phyloP scores from a whole-genome alignment of 2,113 vertebrate genomes.

The Macrotus californicus region DNA sequence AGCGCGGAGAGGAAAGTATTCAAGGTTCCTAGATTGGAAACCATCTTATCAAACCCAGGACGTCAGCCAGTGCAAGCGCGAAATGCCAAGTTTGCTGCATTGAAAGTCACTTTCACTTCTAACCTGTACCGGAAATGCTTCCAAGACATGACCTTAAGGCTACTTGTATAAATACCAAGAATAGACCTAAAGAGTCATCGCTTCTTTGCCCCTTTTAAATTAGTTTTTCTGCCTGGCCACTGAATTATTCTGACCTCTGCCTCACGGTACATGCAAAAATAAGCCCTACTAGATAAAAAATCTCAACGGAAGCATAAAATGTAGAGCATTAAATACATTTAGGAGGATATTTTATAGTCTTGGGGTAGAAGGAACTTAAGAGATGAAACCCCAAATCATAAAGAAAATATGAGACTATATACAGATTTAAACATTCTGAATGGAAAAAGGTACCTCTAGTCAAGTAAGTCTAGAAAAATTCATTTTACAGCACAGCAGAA shows the following conservation, averaged over 20 bases:
- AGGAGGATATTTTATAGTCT: neutral
- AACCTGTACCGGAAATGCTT: neutral
- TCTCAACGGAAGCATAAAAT: neutral
- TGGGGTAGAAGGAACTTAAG: neutral
- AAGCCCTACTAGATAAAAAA: neutral
- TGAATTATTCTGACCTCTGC: neutral
- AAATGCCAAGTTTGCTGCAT: neutral
- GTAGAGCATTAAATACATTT: neutral
- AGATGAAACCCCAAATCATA: neutral
- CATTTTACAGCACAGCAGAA: neutral
- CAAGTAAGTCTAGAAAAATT: neutral
- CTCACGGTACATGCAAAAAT: neutral
- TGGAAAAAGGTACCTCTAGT: neutral
- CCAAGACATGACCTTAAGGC: neutral
- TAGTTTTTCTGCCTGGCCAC: neutral
- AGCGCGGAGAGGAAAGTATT: neutral
- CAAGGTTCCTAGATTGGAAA: neutral
- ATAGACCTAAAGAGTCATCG: neutral
- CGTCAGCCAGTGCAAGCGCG: fast-evolving
- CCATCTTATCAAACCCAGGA: neutral
- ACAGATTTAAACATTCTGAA: neutral
- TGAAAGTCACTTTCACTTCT: neutral
- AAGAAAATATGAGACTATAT: neutral
- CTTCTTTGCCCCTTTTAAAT: neutral
- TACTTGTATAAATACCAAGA: neutral